phyloP scores from a whole-genome alignment of 2,888 invertebrate genomes.

The Rutpela maculata region DNA sequence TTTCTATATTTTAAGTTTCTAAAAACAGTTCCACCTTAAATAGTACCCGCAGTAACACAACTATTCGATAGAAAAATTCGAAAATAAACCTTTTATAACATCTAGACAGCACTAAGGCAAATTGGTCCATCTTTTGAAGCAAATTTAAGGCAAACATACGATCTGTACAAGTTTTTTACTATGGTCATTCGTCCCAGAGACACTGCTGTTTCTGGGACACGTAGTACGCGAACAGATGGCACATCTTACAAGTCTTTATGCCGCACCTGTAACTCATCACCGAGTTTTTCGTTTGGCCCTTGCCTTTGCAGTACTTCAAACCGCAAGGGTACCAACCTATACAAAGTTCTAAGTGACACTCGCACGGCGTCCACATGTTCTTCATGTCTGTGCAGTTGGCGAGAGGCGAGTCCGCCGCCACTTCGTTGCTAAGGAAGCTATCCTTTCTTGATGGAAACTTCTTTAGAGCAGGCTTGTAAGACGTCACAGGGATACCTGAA shows the following conservation, averaged over 20 bases:
- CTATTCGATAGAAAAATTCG: neutral
- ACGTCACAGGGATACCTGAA: constrained; percentile 83
- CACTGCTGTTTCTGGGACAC: constrained; percentile 89
- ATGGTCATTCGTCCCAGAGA: constrained; percentile 81
- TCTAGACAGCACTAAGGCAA: constrained; percentile 67
- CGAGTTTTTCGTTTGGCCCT: constrained; percentile 76
- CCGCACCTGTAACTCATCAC: constrained; percentile 90
- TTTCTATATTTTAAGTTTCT: neutral
- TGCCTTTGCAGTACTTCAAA: constrained; percentile 90
- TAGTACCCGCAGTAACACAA: neutral
- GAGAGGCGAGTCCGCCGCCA: constrained; percentile 56
- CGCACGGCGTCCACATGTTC: constrained; percentile 84
- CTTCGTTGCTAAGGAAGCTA: constrained; percentile 59
- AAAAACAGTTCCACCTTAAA: neutral
- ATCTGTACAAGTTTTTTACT: constrained; percentile 49
- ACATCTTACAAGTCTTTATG: constrained; percentile 95
- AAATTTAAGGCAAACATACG: constrained; percentile 62
- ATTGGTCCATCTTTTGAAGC: constrained; percentile 69
- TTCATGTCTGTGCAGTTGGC: constrained; percentile 81
- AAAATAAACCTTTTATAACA: neutral
- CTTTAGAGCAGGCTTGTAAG: constrained; percentile 83
- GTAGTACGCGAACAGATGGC: constrained; percentile 91
- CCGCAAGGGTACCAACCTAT: constrained; percentile 98
- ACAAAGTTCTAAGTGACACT: constrained; percentile 90
- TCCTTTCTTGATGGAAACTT: constrained; percentile 78